These are phyloP conservation scores for Adelphocoris suturalis DNA, from an alignment of 2,888 invertebrate species.

Conservation along the genomic window DNA sequence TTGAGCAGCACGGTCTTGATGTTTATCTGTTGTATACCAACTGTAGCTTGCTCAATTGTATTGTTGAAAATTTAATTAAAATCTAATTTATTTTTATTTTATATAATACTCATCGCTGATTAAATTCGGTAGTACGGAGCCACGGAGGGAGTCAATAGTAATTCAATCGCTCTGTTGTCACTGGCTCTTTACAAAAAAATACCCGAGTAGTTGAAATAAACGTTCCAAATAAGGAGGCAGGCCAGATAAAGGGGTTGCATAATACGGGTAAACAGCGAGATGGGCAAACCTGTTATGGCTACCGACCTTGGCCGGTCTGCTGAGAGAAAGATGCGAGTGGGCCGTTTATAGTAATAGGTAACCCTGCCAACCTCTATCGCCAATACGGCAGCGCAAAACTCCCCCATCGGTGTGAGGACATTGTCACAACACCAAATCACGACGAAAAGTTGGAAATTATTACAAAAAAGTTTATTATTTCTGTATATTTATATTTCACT, in stretches of 20 bases:
- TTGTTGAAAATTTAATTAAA: too few relatives aligned
- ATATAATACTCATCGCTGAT: too few relatives aligned
- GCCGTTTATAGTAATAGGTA: conserved; percentile 13
- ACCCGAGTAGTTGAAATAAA: conserved; percentile 1
- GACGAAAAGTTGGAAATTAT: too few relatives aligned
- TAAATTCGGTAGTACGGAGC: neutral
- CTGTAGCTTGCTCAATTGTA: too few relatives aligned
- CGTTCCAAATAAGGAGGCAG: neutral
- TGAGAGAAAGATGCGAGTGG: conserved; percentile 27
- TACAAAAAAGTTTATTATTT: too few relatives aligned
- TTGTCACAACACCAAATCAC: too few relatives aligned
- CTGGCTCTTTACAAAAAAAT: neutral
- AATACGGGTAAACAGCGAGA: conserved; percentile 18
- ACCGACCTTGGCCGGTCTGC: conserved; percentile 36
- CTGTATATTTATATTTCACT: too few relatives aligned
- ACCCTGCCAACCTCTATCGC: neutral
- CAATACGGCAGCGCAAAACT: neutral
- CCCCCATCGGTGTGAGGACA: neutral
- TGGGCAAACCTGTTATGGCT: conserved; percentile 39
- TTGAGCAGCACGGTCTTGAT: too few relatives aligned
- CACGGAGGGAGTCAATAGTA: neutral
- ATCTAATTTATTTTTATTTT: too few relatives aligned
- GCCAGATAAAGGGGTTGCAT: conserved; percentile 28
- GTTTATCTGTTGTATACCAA: too few relatives aligned
- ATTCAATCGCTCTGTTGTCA: neutral